These are phyloP conservation scores for Perca schrenkii DNA, from an alignment of 2,113 vertebrate genomes.

Conservation along the genomic window DNA sequence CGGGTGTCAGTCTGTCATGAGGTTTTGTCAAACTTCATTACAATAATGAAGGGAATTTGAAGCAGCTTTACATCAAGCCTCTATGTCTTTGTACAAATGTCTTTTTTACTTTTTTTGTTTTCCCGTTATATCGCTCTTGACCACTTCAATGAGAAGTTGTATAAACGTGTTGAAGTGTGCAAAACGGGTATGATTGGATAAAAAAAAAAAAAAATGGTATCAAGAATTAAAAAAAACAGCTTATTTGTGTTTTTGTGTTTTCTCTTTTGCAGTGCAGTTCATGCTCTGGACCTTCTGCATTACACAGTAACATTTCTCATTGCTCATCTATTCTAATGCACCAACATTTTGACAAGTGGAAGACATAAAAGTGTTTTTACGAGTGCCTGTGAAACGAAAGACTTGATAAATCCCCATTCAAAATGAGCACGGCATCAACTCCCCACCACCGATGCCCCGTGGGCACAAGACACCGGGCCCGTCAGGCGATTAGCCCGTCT, in stretches of 20 bases:
- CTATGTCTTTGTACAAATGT: background rate
- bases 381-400: constrained; percentile 38
- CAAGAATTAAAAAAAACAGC: background rate
- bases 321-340: background rate
- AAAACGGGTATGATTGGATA: background rate
- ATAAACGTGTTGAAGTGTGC: background rate
- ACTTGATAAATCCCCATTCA: constrained; percentile 57
- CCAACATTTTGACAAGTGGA: constrained; percentile 27
- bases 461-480: constrained; percentile 40
- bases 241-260: background rate
- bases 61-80: background rate
- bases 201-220: background rate
- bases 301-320: constrained; percentile 9
- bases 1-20: background rate
- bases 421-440: constrained; percentile 47
- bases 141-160: background rate
- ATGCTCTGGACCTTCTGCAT: background rate
- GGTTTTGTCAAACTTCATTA: constrained; percentile 3
- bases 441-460: constrained; percentile 31
- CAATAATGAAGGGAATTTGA: background rate
- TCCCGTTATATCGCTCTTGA: background rate
- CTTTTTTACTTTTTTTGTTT: background rate
- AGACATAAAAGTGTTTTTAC: constrained; percentile 20
- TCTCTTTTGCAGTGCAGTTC: background rate
- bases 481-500: constrained; percentile 70